Evolutionary conservation across 2,888 invertebrate species (phyloP).

Genomic region (Spodoptera picta): DNA sequence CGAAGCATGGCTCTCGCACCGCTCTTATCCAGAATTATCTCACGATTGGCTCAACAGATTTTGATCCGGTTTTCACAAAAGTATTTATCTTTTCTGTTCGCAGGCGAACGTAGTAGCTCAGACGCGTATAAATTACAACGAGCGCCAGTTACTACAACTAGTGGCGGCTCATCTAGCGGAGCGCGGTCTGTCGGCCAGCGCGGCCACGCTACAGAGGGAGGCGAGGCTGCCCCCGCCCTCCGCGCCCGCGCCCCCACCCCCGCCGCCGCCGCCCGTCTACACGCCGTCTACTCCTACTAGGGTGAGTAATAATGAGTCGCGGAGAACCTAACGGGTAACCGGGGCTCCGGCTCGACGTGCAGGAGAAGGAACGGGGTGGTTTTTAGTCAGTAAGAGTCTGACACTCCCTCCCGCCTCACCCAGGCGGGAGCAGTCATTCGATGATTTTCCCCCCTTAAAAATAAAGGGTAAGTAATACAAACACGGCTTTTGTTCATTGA

Average conservation of each 20-base stretch:
- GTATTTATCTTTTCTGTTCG: background rate
- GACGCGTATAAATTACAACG: slow-evolving; percentile 98
- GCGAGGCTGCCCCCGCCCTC: slow-evolving; percentile 90
- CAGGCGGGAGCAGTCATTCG: no score
- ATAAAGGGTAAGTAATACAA: slow-evolving; percentile 74
- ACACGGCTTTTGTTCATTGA: no score
- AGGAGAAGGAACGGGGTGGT: no score
- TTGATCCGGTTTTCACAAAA: no score
- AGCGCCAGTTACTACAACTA: slow-evolving; percentile 96
- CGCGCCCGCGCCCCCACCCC: slow-evolving; percentile 67
- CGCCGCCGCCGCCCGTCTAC: slow-evolving; percentile 86
- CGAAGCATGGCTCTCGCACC: no score
- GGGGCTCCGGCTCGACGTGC: no score
- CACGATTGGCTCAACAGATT: no score
- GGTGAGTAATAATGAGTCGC: slow-evolving; percentile 63
- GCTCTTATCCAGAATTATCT: no score
- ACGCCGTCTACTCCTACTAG: slow-evolving; percentile 86
- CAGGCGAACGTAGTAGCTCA: slow-evolving; percentile 98
- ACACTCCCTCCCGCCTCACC: no score
- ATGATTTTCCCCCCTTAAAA: no score
- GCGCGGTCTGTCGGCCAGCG: slow-evolving; percentile 93
- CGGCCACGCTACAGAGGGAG: slow-evolving; percentile 92
- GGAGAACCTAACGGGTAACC: no score
- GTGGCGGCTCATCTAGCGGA: slow-evolving; percentile 95
- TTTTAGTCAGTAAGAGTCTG: no score